A percentile compares a stretch with the other conserved stretches of the same genome.
Conservation (phyloP, 2,797 vertebrate species). For the Notoglanidium macrostoma region DNA sequence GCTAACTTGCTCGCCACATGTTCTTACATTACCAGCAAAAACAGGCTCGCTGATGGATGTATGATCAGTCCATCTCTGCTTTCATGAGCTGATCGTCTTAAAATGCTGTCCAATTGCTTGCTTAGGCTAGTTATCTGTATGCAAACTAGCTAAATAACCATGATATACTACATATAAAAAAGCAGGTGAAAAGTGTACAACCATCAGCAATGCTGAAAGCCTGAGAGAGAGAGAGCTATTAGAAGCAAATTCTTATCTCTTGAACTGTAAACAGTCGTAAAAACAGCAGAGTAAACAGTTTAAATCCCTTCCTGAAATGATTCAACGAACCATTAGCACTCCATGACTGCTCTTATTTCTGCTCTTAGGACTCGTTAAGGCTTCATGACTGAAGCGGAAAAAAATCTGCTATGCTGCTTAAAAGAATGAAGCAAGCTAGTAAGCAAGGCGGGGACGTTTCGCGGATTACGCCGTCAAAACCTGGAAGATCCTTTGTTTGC, state of each 20-base stretch:
- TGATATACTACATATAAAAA: no score
- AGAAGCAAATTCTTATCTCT: background rate
- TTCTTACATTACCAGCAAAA: background rate
- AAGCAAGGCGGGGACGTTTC: background rate
- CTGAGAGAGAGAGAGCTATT: background rate
- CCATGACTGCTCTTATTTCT: background rate
- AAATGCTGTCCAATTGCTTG: background rate
- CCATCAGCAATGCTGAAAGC: background rate
- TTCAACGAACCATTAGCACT: conserved; percentile 15
- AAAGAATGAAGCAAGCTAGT: background rate
- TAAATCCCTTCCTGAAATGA: conserved; percentile 27
- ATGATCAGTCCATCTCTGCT: background rate
- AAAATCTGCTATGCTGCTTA: background rate
- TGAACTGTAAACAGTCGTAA: background rate
- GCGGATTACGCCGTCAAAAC: conserved; percentile 19
- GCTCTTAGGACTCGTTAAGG: background rate
- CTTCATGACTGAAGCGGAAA: background rate
- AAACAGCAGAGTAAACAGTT: conserved; percentile 3
- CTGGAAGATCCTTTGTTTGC: conserved; percentile 15
- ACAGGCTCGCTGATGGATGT: background rate
- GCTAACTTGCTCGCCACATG: background rate
- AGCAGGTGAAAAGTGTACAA: background rate
- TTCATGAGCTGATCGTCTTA: background rate
- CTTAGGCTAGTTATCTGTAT: background rate
- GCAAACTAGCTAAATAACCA: background rate